Evolutionary conservation across 30 jellyfish, hydroid and myxozoan species (phyloP).

Genomic region (Hydractinia symbiolongicarpus): DNA sequence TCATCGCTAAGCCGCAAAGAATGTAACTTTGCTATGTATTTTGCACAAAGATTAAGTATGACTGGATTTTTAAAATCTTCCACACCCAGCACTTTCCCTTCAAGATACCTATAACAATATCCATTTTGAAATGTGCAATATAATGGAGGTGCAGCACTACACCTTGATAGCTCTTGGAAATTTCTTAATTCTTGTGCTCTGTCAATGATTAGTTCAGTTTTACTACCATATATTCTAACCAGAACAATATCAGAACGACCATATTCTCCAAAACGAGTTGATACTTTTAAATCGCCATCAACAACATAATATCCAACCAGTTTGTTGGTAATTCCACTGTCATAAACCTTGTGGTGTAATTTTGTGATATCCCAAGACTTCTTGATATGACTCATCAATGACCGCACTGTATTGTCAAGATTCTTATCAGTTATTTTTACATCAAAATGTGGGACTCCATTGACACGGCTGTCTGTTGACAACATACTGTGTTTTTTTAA

Average conservation of each 20-base stretch:
- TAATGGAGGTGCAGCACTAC: slow-evolving; percentile 63
- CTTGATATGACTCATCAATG: slow-evolving; percentile 65
- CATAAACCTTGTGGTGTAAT: slow-evolving; percentile 66
- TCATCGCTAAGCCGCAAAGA: slow-evolving; percentile 55
- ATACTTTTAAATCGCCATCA: slow-evolving; percentile 8
- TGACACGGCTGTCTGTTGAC: slow-evolving; percentile 24
- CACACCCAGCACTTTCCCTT: slow-evolving; percentile 60
- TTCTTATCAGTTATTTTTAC: slow-evolving; percentile 66
- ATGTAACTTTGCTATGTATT: slow-evolving; percentile 57
- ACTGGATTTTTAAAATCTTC: slow-evolving; percentile 42
- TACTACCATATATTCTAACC: slow-evolving; percentile 84
- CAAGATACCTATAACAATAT: slow-evolving; percentile 63
- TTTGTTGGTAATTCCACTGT: slow-evolving; percentile 80
- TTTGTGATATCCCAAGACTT: slow-evolving; percentile 66
- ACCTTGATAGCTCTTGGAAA: slow-evolving; percentile 50
- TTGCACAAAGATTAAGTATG: slow-evolving; percentile 36
- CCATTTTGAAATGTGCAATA: slow-evolving; percentile 86
- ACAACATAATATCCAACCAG: slow-evolving; percentile 58
- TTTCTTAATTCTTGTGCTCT: slow-evolving; percentile 86
- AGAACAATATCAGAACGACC: slow-evolving; percentile 74
- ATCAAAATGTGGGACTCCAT: slow-evolving; percentile 73
- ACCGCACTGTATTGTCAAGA: slow-evolving; percentile 48
- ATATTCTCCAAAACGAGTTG: slow-evolving; percentile 30
- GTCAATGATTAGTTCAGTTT: slow-evolving; percentile 82
- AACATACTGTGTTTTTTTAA: not conserved